These are phyloP conservation scores for Cnemophilus loriae DNA, from an alignment of 2,113 vertebrate species.

Conservation along the genomic window DNA sequence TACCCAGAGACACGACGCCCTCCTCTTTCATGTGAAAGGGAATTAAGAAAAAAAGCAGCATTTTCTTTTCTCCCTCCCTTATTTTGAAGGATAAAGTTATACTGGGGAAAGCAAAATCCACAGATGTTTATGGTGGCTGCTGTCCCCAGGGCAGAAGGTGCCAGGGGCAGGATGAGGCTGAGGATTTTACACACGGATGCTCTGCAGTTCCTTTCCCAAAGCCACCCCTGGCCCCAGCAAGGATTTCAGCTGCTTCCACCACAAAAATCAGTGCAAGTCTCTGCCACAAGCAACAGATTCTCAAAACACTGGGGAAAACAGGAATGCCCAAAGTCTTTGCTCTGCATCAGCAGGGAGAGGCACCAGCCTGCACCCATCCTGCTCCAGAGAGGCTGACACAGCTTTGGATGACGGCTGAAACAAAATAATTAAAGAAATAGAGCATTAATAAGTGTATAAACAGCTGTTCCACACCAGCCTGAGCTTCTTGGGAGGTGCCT, in stretches of 20 bases:
- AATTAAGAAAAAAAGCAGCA: not conserved
- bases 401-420: not conserved
- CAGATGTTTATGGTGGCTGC: not conserved
- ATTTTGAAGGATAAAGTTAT: not conserved
- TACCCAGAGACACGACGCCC: not conserved
- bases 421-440: not conserved
- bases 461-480: not conserved
- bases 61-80: not conserved
- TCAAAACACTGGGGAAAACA: not conserved
- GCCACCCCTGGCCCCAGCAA: not conserved
- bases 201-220: not conserved
- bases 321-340: not conserved
- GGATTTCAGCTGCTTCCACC: not conserved
- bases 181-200: not conserved
- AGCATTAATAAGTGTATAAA: not conserved
- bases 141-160: not conserved
- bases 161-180: not conserved
- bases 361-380: not conserved
- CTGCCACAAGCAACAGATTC: not conserved
- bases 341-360: not conserved
- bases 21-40: accelerated
- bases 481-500: not conserved
- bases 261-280: not conserved
- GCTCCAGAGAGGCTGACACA: not conserved
- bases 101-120: not conserved